These are phyloP conservation scores for Apis laboriosa DNA, from an alignment of 1,140 invertebrate species.

Conservation along the genomic window DNA sequence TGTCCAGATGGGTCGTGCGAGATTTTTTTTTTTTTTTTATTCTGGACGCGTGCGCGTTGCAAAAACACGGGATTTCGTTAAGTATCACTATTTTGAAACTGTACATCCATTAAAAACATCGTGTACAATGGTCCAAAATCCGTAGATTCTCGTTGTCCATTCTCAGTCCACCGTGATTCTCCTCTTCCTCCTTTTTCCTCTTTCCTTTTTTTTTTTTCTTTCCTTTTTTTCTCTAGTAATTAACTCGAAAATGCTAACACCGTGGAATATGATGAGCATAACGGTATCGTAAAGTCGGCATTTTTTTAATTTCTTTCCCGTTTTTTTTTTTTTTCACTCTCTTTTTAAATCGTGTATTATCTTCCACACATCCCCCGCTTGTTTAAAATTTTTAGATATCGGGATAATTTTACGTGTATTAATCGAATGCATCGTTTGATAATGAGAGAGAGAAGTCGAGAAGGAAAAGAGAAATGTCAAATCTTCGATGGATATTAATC, in stretches of 20 bases:
- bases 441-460: too few relatives aligned
- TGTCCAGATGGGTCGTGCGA: not conserved
- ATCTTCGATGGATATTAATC: too few relatives aligned
- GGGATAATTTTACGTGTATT: too few relatives aligned
- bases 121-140: not conserved
- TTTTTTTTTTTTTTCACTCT: not conserved
- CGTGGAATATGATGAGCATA: conserved; percentile 20
- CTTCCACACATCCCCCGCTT: not conserved
- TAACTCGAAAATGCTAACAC: conserved; percentile 49
- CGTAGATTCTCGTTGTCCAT: conserved; percentile 12
- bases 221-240: conserved; percentile 17
- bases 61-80: conserved; percentile 34
- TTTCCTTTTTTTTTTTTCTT: not conserved
- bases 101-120: conserved; percentile 18
- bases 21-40: not conserved
- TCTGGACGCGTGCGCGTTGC: not conserved
- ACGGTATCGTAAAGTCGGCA: not conserved
- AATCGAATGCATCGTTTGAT: too few relatives aligned
- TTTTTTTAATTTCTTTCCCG: not conserved
- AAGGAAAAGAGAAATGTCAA: too few relatives aligned
- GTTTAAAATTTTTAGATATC: not conserved
- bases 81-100: conserved; percentile 21
- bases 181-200: too few relatives aligned
- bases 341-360: not conserved
- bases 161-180: not conserved